Evolutionary conservation across 2,797 vertebrate species (phyloP).

Genomic region (Enteromius fasciolatus): DNA sequence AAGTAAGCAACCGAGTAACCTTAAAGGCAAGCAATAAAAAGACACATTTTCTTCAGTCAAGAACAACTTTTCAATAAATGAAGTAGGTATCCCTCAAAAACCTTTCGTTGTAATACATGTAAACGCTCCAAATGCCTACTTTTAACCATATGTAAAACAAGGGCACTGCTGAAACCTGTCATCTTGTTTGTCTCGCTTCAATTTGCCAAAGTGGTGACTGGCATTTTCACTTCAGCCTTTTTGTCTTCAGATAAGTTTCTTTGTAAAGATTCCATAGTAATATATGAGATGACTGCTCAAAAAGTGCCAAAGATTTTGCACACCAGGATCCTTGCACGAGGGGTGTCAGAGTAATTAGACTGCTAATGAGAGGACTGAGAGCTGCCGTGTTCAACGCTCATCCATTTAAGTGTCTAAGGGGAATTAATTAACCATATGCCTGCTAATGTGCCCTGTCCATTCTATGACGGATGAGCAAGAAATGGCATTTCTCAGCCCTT

Average conservation of each 20-base stretch:
- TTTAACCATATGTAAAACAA: background rate
- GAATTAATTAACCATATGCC: conserved; percentile 67
- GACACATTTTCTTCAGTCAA: background rate
- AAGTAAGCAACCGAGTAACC: background rate
- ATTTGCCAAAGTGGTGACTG: background rate
- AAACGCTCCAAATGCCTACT: conserved; percentile 11
- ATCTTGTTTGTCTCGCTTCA: background rate
- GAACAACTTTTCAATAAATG: conserved; percentile 7
- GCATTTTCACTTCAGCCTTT: background rate
- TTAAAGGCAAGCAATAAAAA: background rate
- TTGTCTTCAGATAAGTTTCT: background rate
- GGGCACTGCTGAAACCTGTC: background rate
- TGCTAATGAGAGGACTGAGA: conserved; percentile 60
- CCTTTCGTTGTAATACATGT: background rate
- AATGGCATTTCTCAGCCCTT: conserved; percentile 41
- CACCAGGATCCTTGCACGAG: conserved; percentile 42
- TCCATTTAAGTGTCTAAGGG: conserved; percentile 61
- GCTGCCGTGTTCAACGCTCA: conserved; percentile 56
- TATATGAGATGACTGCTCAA: conserved; percentile 39
- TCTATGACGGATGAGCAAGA: conserved; percentile 51
- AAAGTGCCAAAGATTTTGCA: conserved; percentile 38
- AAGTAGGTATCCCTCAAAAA: background rate
- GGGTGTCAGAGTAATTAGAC: conserved; percentile 61
- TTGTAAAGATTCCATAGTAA: conserved; percentile 25
- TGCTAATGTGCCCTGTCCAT: conserved; percentile 50